These are phyloP conservation scores for Tetanocera ferruginea DNA, from an alignment of 2,888 invertebrate genomes.

Conservation along the genomic window DNA sequence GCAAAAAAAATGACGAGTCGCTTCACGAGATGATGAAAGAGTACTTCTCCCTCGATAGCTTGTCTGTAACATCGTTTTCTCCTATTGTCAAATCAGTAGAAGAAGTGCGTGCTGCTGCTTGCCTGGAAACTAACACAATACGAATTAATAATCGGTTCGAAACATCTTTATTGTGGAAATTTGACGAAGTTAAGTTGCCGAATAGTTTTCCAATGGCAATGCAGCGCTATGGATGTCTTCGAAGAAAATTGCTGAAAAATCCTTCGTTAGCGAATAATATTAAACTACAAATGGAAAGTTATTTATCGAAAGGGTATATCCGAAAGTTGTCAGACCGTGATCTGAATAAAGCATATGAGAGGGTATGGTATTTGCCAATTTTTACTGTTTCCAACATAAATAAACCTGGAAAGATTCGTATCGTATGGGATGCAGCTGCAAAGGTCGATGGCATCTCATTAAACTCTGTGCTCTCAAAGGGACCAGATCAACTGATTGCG, in stretches of 20 bases:
- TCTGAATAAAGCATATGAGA: background rate
- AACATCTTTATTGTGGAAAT: conserved; percentile 33
- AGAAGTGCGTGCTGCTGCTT: background rate
- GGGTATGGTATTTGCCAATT: conserved; percentile 51
- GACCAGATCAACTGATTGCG: conserved; percentile 23
- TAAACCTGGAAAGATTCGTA: conserved; percentile 48
- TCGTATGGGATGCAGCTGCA: conserved; percentile 35
- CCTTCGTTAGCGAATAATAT: conserved; percentile 11
- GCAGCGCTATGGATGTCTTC: background rate
- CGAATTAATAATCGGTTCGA: conserved; percentile 29
- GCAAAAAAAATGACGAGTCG: background rate
- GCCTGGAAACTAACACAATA: conserved; percentile 20
- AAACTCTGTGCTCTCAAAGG: conserved; percentile 25
- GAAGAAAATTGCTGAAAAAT: background rate
- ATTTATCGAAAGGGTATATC: conserved; percentile 46
- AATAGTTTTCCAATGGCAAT: conserved; percentile 29
- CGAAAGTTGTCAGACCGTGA: conserved; percentile 25
- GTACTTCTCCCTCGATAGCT: conserved; percentile 45
- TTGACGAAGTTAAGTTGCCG: no score
- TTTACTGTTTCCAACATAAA: conserved; percentile 53
- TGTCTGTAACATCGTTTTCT: conserved; percentile 9
- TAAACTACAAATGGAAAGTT: conserved; percentile 31
- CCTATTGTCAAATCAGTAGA: background rate
- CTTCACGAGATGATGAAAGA: conserved; percentile 32
- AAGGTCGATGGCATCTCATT: conserved; percentile 12